Percentiles rank a stretch among this genome's conserved stretches.
phyloP scores from a whole-genome alignment of 2,113 vertebrate genomes.

The Ophiodon elongatus region DNA sequence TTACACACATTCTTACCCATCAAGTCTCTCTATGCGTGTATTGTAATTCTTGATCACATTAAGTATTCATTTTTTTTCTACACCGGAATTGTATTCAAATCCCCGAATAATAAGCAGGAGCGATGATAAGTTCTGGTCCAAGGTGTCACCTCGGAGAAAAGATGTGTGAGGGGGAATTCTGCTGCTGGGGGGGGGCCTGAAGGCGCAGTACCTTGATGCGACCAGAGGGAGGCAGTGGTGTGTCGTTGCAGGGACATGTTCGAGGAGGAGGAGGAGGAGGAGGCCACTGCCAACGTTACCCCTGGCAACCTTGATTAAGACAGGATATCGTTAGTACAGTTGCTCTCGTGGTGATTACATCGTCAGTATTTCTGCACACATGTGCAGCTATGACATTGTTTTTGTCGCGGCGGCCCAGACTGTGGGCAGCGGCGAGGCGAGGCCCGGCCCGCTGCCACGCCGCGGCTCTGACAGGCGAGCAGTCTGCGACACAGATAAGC shows the following conservation, averaged over 20 bases:
- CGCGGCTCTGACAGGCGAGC: conserved; percentile 12
- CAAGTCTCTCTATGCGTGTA: conserved; percentile 1
- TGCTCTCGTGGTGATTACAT: conserved; percentile 71
- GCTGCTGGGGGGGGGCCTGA: background rate
- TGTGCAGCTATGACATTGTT: conserved; percentile 24
- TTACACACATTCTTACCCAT: conserved; percentile 13
- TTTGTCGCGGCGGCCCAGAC: background rate
- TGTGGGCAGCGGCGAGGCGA: conserved; percentile 49
- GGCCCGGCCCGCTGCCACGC: background rate
- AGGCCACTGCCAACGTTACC: conserved; percentile 54
- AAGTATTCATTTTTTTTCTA: conserved; percentile 38
- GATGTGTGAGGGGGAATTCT: conserved; percentile 25
- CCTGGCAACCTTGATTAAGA: conserved; percentile 78
- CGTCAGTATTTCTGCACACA: conserved; percentile 61
- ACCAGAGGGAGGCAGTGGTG: conserved; percentile 74
- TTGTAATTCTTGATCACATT: conserved; percentile 25
- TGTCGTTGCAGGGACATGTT: background rate
- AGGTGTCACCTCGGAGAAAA: conserved; percentile 47
- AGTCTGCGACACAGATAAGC: conserved; percentile 20
- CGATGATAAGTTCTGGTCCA: conserved; percentile 46
- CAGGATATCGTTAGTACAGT: conserved; percentile 44
- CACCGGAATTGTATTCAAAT: conserved; percentile 59
- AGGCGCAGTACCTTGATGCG: background rate
- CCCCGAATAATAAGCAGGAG: conserved; percentile 55
- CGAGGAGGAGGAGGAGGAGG: background rate